Percentiles rank a stretch among this genome's conserved stretches.
Evolutionary conservation across 2,888 invertebrate species (phyloP).

Genomic region (Melolontha melolontha): DNA sequence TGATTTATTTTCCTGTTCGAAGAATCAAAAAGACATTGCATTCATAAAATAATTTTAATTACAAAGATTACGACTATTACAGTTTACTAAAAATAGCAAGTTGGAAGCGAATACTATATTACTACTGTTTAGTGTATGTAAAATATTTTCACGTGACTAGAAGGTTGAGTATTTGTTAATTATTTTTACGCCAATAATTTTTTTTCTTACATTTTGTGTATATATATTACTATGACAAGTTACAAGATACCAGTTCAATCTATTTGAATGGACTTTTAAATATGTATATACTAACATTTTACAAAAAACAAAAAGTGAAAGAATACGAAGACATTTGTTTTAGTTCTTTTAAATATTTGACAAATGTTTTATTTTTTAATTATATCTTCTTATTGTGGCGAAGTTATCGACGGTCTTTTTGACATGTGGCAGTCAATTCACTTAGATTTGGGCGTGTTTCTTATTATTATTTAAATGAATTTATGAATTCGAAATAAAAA

Average conservation of each 20-base stretch:
- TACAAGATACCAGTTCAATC: constrained; percentile 4
- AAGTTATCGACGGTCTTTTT: constrained; percentile 54
- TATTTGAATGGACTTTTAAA: constrained; percentile 22
- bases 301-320: background rate
- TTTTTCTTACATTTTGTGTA: constrained; percentile 27
- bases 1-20: background rate
- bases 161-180: constrained; percentile 20
- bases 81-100: constrained; percentile 25
- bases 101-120: constrained; percentile 20
- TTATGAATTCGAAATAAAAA: constrained; percentile 2
- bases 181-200: constrained; percentile 25
- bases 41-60: too few relatives aligned
- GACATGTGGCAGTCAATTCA: constrained; percentile 58
- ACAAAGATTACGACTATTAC: background rate
- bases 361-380: constrained; percentile 2
- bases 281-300: constrained; percentile 29
- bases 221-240: constrained; percentile 28
- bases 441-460: constrained; percentile 41
- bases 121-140: background rate
- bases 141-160: background rate
- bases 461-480: constrained; percentile 25
- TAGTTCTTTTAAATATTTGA: constrained; percentile 12
- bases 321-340: constrained; percentile 41
- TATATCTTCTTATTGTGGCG: constrained; percentile 47
- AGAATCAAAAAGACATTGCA: background rate